Conservation (phyloP, 2,113 vertebrate species). For the Oncorhynchus nerka region DNA sequence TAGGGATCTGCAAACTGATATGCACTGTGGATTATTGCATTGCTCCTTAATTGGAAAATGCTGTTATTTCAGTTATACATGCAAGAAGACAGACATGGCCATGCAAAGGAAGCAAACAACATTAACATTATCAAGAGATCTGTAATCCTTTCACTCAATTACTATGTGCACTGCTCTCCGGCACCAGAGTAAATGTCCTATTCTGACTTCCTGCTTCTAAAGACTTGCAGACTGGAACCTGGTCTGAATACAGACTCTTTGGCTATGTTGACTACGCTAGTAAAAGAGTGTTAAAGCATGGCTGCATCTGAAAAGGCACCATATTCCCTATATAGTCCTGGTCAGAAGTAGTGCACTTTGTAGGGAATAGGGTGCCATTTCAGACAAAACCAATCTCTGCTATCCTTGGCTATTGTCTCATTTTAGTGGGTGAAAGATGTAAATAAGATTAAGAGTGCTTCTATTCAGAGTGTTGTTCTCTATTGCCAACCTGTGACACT, state of each 20-base stretch:
- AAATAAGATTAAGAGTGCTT: too few relatives aligned
- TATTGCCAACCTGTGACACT: too few relatives aligned
- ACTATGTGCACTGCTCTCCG: not conserved
- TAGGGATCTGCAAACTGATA: not conserved
- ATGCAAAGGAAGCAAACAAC: not conserved
- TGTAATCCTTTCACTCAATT: slow-evolving; percentile 20
- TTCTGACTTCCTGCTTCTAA: not conserved
- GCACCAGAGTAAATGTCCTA: not conserved
- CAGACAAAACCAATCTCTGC: not conserved
- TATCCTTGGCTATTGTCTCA: not conserved
- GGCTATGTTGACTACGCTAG: not conserved
- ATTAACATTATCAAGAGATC: slow-evolving; percentile 3
- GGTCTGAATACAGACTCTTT: slow-evolving; percentile 6
- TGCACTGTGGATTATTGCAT: not conserved
- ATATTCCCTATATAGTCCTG: too few relatives aligned
- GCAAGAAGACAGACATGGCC: not conserved
- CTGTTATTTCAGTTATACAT: not conserved
- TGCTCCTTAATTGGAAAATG: not conserved
- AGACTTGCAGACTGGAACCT: not conserved
- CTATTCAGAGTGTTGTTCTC: not conserved
- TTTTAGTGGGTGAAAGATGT: not conserved
- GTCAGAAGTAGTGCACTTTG: too few relatives aligned
- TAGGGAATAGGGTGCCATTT: too few relatives aligned
- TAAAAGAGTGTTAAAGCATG: not conserved
- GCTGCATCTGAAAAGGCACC: too few relatives aligned